Conservation (phyloP, 1,140 invertebrate species). For the Linepithema humile region DNA sequence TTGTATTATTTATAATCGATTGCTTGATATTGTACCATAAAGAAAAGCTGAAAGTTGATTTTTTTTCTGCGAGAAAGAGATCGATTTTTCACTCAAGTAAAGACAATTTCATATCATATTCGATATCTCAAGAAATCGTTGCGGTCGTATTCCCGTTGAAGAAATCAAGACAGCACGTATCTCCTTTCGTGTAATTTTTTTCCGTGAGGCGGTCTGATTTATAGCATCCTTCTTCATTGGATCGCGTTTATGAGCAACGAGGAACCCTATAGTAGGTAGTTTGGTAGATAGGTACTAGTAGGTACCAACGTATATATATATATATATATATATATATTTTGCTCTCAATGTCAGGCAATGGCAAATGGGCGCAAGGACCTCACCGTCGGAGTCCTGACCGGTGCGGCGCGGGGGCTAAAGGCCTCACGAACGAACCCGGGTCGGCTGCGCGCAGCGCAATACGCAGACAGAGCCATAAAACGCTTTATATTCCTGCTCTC, state of each 20-base stretch:
- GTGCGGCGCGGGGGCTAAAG: constrained; percentile 54
- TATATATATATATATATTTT: too few relatives aligned
- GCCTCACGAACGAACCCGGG: constrained; percentile 26
- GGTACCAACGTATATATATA: background rate
- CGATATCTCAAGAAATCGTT: background rate
- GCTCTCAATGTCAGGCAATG: constrained; percentile 54
- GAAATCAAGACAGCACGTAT: background rate
- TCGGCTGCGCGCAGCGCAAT: background rate
- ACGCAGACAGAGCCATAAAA: constrained; percentile 66
- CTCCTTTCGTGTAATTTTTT: constrained; percentile 8
- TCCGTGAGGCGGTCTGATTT: constrained; percentile 54
- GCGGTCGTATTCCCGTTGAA: background rate
- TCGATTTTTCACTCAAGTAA: background rate
- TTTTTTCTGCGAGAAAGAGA: background rate
- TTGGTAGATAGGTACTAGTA: constrained; percentile 13
- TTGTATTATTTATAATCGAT: background rate
- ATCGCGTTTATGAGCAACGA: constrained; percentile 53
- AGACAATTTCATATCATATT: background rate
- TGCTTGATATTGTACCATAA: background rate
- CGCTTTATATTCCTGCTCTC: constrained; percentile 67
- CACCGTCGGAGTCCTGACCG: constrained; percentile 25
- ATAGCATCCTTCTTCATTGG: constrained; percentile 35
- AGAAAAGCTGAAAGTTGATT: background rate
- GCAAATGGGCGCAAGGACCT: constrained; percentile 60
- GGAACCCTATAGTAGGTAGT: background rate